Evolutionary conservation across 1,140 invertebrate species (phyloP).

Genomic region (Aporrectodea caliginosa): DNA sequence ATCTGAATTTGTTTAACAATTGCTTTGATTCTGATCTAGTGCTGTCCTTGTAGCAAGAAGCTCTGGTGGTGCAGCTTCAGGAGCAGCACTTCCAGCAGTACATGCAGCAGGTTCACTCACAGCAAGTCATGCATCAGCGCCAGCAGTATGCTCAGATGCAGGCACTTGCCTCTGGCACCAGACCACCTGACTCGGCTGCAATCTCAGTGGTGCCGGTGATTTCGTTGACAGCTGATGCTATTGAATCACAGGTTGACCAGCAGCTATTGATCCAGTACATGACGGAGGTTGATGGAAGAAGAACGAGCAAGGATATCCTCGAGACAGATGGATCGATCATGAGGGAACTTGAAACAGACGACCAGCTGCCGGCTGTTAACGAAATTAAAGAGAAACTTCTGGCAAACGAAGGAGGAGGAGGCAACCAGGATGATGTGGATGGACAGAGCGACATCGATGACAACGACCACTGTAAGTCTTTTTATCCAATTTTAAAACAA

Average conservation of each 20-base stretch:
- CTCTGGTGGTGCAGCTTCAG: constrained; percentile 86
- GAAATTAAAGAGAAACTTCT: not conserved
- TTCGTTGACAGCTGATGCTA: not conserved
- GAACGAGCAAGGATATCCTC: not conserved
- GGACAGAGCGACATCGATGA: not conserved
- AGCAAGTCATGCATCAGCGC: constrained; percentile 53
- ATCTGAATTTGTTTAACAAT: too few relatives aligned
- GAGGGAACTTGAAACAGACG: not conserved
- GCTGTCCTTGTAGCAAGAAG: constrained; percentile 70
- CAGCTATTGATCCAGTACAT: not conserved
- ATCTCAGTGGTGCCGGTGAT: not conserved
- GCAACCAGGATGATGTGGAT: not conserved
- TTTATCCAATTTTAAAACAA: too few relatives aligned
- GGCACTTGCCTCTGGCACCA: not conserved
- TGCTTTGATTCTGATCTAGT: too few relatives aligned
- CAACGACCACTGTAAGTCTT: not conserved
- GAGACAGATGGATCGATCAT: not conserved
- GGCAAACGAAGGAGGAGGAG: not conserved
- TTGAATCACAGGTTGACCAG: too few relatives aligned
- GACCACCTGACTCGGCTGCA: not conserved
- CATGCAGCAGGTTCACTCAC: constrained; percentile 78
- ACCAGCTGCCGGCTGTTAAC: not conserved
- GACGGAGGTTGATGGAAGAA: not conserved
- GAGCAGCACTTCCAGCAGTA: constrained; percentile 98
- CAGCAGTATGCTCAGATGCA: constrained; percentile 38